phyloP scores from a whole-genome alignment of 1,140 invertebrate species.

The Bombus huntii region DNA sequence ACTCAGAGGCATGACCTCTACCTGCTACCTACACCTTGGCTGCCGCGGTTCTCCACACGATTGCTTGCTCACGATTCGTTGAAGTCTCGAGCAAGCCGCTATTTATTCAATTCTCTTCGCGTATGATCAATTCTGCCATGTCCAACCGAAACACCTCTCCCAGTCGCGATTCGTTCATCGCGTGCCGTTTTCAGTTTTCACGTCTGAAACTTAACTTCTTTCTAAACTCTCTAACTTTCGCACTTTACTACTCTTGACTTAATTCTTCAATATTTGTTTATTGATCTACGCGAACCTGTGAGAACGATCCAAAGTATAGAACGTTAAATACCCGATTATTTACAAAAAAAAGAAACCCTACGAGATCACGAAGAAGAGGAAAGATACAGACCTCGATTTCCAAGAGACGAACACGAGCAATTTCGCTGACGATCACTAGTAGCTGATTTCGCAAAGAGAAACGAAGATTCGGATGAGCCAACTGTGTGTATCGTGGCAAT shows the following conservation, averaged over 20 bases:
- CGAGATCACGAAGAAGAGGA: too few relatives aligned
- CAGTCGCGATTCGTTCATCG: not conserved
- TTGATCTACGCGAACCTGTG: not conserved
- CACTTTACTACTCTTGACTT: too few relatives aligned
- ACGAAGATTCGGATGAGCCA: not conserved
- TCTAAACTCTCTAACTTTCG: not conserved
- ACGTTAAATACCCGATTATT: not conserved
- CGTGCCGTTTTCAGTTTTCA: too few relatives aligned
- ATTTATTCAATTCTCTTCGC: not conserved
- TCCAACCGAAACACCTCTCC: not conserved
- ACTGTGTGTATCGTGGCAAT: not conserved
- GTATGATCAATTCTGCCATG: not conserved
- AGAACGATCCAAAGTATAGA: too few relatives aligned
- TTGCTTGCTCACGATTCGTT: slow-evolving; percentile 77
- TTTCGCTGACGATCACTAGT: not conserved
- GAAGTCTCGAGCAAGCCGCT: slow-evolving; percentile 65
- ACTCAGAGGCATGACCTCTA: slow-evolving; percentile 70
- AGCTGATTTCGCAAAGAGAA: too few relatives aligned
- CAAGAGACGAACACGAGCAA: not conserved
- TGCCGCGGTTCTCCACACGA: slow-evolving; percentile 53
- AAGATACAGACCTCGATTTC: not conserved
- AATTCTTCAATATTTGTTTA: not conserved
- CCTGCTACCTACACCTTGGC: slow-evolving; percentile 58
- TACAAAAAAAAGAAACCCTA: too few relatives aligned
- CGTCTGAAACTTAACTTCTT: too few relatives aligned